Percentiles rank a stretch among this genome's conserved stretches.
phyloP scores from a whole-genome alignment of 2,888 invertebrate species.

The Sturmia bella region DNA sequence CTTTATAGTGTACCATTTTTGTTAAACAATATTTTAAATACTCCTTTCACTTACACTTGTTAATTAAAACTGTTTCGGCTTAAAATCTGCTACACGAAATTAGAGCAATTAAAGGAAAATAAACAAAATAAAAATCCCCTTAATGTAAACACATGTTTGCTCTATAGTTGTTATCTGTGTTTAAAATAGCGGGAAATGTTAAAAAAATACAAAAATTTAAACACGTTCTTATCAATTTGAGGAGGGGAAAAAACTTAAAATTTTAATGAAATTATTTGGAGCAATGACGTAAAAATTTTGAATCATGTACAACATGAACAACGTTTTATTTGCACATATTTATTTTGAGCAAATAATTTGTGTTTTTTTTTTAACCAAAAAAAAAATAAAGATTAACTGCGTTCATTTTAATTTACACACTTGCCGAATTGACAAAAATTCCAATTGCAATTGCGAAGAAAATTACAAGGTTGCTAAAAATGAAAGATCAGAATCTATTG shows the following conservation, averaged over 20 bases:
- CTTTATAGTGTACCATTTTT: conserved; percentile 33
- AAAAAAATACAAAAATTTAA: background rate
- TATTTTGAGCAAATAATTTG: background rate
- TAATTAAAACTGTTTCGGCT: background rate
- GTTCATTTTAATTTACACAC: too few relatives aligned
- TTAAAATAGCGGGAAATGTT: background rate
- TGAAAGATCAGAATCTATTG: too few relatives aligned
- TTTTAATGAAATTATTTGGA: conserved; percentile 5
- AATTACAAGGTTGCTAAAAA: too few relatives aligned
- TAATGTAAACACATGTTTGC: too few relatives aligned
- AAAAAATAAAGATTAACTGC: too few relatives aligned
- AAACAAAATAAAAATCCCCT: conserved; percentile 18
- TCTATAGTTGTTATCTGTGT: too few relatives aligned
- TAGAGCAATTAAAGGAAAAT: background rate
- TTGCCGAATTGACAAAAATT: too few relatives aligned
- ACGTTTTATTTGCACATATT: background rate
- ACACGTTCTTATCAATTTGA: background rate
- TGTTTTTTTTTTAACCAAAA: too few relatives aligned
- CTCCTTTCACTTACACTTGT: conserved; percentile 2
- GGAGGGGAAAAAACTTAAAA: background rate
- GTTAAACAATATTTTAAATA: background rate
- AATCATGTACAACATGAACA: background rate
- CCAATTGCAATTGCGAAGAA: too few relatives aligned
- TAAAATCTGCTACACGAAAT: background rate
- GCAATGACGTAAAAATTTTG: too few relatives aligned